Percentiles rank a stretch among this genome's conserved stretches.
Conservation (phyloP, 2,797 vertebrate species). For the Coregonus ussuriensis region DNA sequence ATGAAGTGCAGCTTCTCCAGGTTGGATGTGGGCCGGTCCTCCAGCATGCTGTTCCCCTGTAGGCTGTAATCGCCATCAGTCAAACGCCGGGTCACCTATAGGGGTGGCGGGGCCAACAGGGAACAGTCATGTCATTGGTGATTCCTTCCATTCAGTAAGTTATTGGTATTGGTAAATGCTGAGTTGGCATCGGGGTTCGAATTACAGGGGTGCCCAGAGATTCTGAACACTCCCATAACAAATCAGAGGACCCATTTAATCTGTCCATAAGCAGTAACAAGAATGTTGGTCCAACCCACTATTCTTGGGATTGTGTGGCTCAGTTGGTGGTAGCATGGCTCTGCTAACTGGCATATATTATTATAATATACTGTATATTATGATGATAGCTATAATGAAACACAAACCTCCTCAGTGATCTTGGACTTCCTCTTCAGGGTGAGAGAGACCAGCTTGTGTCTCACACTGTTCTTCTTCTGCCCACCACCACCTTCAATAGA, state of each 20-base stretch:
- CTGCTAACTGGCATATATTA: too few relatives aligned
- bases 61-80: conserved; percentile 87
- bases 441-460: conserved; percentile 94
- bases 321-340: too few relatives aligned
- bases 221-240: too few relatives aligned
- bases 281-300: too few relatives aligned
- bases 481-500: conserved; percentile 68
- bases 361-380: too few relatives aligned
- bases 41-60: conserved; percentile 95
- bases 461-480: conserved; percentile 92
- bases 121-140: not conserved
- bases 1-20: conserved; percentile 98
- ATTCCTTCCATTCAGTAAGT: not conserved
- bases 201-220: too few relatives aligned
- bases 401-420: conserved; percentile 91
- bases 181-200: not conserved
- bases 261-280: too few relatives aligned
- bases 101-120: not conserved
- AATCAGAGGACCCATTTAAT: too few relatives aligned
- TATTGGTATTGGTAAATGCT: not conserved
- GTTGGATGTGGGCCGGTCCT: conserved; percentile 96
- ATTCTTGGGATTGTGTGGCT: too few relatives aligned
- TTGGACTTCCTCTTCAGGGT: conserved; percentile 98
- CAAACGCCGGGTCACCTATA: conserved; percentile 90
- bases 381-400: not conserved